Conservation (phyloP, 1,140 invertebrate species). For the Drosophila repletoides region DNA sequence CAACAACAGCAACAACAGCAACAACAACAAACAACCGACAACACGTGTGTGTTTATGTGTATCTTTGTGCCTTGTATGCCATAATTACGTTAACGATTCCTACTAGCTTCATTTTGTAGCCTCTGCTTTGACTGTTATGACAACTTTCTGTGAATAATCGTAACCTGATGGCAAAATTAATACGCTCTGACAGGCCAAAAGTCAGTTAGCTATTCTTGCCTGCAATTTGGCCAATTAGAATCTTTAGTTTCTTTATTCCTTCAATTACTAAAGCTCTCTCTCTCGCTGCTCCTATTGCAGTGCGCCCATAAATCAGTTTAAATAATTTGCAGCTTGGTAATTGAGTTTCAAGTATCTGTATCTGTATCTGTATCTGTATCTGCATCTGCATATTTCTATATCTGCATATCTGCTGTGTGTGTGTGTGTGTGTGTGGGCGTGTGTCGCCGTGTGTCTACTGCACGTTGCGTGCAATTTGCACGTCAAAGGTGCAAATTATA, state of each 20-base stretch:
- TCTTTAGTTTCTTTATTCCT: conserved; percentile 10
- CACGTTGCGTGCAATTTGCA: conserved; percentile 53
- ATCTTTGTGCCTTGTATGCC: conserved; percentile 24
- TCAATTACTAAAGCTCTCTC: conserved; percentile 33
- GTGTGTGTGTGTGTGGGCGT: not conserved
- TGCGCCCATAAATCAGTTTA: conserved; percentile 33
- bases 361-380: not conserved
- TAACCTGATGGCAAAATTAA: not conserved
- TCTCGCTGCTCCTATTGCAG: conserved; percentile 31
- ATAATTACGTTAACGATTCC: conserved; percentile 50
- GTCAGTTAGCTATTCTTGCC: too few species aligned
- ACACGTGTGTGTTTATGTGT: conserved; percentile 4
- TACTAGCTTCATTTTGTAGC: too few species aligned
- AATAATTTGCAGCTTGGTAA: conserved; percentile 34
- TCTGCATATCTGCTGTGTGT: not conserved
- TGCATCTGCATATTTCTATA: not conserved
- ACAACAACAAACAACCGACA: conserved; percentile 14
- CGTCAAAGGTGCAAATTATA: conserved; percentile 57
- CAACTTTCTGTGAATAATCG: not conserved
- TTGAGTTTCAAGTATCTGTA: conserved; percentile 8
- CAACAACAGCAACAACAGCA: conserved; percentile 7
- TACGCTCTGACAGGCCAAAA: too few species aligned
- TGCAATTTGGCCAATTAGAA: too few species aligned
- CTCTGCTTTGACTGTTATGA: conserved; percentile 14
- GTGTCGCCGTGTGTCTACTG: not conserved